Evolutionary conservation across 2,888 invertebrate species (phyloP).

Genomic region (Horisme vitalbata): DNA sequence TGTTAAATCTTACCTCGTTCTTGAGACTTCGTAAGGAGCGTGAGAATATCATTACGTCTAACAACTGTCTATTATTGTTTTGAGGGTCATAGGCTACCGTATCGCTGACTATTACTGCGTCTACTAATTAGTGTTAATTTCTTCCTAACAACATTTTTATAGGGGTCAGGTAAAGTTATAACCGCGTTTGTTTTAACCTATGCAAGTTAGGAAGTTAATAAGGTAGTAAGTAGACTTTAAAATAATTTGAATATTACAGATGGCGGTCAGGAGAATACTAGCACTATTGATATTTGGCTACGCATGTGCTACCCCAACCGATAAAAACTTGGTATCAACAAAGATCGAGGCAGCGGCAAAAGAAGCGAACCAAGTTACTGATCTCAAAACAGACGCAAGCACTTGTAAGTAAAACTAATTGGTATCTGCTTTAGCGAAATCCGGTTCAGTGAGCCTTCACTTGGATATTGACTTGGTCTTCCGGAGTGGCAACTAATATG

Average conservation of each 20-base stretch:
- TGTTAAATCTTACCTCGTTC: conserved; percentile 22
- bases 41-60: conserved; percentile 56
- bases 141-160: not conserved
- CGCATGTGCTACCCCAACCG: conserved; percentile 43
- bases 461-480: too few species aligned
- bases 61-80: conserved; percentile 61
- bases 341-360: conserved; percentile 23
- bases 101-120: conserved; percentile 14
- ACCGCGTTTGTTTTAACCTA: too few species aligned
- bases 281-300: conserved; percentile 41
- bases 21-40: conserved; percentile 41
- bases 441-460: too few species aligned
- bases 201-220: too few species aligned
- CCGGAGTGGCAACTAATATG: too few species aligned
- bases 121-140: conserved; percentile 3
- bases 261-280: conserved; percentile 42
- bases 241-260: conserved; percentile 42
- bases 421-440: too few species aligned
- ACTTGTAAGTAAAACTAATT: conserved; percentile 49
- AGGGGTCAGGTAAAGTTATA: too few species aligned
- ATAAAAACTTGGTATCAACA: conserved; percentile 13
- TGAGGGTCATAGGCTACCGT: conserved; percentile 55
- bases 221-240: too few species aligned
- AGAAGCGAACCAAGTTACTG: conserved; percentile 45
- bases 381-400: conserved; percentile 65